Evolutionary conservation across 2,797 vertebrate species (phyloP).

Genomic region (Sorex maritimensis): DNA sequence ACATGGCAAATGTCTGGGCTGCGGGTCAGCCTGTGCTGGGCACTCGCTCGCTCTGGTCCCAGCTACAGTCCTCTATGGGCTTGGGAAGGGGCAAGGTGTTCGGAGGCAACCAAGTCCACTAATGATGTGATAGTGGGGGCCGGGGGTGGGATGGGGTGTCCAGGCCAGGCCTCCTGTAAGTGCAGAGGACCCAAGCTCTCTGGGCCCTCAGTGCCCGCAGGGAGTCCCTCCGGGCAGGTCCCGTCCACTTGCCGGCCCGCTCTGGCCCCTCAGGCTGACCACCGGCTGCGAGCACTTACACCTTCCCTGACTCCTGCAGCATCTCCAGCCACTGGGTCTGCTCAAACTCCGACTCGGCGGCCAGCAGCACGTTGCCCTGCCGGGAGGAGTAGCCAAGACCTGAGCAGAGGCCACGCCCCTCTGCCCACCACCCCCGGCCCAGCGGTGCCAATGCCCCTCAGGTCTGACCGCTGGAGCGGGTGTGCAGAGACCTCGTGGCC

Average conservation of each 20-base stretch:
- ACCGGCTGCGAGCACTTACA: slow-evolving; percentile 92
- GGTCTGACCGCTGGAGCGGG: not conserved
- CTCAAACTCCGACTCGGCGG: slow-evolving; percentile 96
- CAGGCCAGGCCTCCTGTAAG: not conserved
- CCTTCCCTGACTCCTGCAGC: slow-evolving; percentile 98
- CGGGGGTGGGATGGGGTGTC: no score
- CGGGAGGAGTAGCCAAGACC: slow-evolving; percentile 59
- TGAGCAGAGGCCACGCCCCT: not conserved
- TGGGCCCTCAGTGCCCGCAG: not conserved
- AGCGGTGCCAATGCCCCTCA: not conserved
- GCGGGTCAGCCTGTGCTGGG: not conserved
- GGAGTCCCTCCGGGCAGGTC: not conserved
- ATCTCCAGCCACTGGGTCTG: slow-evolving; percentile 98
- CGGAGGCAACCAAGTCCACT: not conserved
- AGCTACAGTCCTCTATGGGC: not conserved
- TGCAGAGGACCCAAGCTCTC: not conserved
- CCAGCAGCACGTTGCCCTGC: slow-evolving; percentile 96
- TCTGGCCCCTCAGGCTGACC: not conserved
- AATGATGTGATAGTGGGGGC: not conserved
- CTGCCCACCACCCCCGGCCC: no score
- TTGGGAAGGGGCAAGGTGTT: not conserved
- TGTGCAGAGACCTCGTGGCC: not conserved
- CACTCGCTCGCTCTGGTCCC: not conserved
- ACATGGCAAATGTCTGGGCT: not conserved
- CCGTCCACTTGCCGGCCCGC: not conserved